A percentile compares a stretch with the other conserved stretches of the same genome.
These are phyloP conservation scores for Euwallacea fornicatus DNA, from an alignment of 1,140 invertebrate genomes.

Conservation along the genomic window DNA sequence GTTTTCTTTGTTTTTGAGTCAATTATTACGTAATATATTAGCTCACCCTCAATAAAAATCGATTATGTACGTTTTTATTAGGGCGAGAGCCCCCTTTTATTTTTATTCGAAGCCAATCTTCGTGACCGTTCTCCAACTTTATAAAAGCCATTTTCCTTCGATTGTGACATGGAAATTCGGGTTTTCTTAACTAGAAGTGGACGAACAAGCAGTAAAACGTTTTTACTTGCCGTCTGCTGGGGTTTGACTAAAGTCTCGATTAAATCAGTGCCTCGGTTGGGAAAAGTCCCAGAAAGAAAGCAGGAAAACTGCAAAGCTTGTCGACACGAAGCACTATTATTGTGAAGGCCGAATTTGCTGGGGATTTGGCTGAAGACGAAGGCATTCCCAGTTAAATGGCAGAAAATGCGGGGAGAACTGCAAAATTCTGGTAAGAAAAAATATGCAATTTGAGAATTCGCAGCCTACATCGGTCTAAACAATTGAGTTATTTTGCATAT, in stretches of 20 bases:
- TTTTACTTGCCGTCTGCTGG: conserved; percentile 21
- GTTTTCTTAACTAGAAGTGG: conserved; percentile 36
- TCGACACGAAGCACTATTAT: neutral
- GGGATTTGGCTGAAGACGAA: no score
- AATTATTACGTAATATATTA: no score
- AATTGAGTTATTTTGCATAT: no score
- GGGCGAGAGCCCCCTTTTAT: conserved; percentile 7
- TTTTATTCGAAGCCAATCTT: conserved; percentile 25
- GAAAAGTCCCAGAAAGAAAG: neutral
- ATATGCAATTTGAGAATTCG: no score
- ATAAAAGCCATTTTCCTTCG: conserved; percentile 27
- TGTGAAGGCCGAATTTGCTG: no score
- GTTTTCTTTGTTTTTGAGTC: no score
- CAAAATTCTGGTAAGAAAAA: no score
- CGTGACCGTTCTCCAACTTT: conserved; percentile 25
- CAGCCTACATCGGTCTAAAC: no score
- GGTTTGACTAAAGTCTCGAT: conserved; percentile 14
- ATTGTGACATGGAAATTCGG: conserved; percentile 33
- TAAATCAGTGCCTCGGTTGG: conserved; percentile 17
- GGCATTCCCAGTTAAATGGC: no score
- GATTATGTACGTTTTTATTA: neutral
- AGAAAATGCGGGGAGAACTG: no score
- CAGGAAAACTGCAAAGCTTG: conserved; percentile 5
- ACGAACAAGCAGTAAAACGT: conserved; percentile 25
- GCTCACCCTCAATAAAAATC: conserved; percentile 12